These are phyloP conservation scores for Wiebesia pumilae DNA, from an alignment of 1,140 invertebrate genomes.

Conservation along the genomic window DNA sequence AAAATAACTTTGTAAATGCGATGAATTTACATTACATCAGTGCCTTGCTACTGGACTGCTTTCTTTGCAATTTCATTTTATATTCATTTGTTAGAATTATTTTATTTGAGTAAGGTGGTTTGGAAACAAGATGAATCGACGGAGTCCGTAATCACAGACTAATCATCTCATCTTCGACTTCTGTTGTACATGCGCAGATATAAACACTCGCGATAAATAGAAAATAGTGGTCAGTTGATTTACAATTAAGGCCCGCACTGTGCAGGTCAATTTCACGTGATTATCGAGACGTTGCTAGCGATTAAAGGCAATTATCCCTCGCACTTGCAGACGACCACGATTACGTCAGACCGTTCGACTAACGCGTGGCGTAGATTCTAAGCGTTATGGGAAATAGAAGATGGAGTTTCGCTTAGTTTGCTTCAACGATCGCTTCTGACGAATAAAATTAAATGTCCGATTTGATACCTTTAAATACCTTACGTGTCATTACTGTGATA, in stretches of 20 bases:
- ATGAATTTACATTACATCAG: too few species aligned
- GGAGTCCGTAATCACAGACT: neutral
- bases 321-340: neutral
- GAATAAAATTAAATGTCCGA: too few species aligned
- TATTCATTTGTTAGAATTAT: too few species aligned
- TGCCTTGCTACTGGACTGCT: too few species aligned
- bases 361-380: neutral
- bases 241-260: conserved; percentile 20
- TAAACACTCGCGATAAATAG: neutral
- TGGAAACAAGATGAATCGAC: too few species aligned
- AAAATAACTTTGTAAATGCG: neutral
- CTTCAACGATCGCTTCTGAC: too few species aligned
- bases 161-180: neutral
- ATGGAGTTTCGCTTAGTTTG: too few species aligned
- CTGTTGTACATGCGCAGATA: neutral
- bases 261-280: conserved; percentile 64
- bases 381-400: neutral
- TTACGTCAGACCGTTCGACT: neutral
- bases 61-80: too few species aligned
- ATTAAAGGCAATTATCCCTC: conserved; percentile 62
- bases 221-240: neutral
- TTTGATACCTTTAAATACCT: too few species aligned
- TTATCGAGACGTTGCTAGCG: conserved; percentile 63
- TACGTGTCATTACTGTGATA: too few species aligned
- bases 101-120: too few species aligned